Evolutionary conservation across 2,797 vertebrate genomes (phyloP).

Genomic region (Ptychobarbus kaznakovi): DNA sequence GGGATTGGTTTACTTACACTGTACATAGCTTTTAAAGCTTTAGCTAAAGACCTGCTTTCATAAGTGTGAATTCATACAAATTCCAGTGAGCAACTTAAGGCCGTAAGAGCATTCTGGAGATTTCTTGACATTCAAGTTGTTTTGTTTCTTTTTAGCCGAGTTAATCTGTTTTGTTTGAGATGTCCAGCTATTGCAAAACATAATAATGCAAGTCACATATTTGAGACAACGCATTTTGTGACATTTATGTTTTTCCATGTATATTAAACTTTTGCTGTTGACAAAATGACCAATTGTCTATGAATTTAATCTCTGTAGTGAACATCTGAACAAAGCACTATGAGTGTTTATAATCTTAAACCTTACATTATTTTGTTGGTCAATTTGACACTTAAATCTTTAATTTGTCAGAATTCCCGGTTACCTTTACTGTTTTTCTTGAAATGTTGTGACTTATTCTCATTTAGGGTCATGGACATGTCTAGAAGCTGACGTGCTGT

Average conservation of each 20-base stretch:
- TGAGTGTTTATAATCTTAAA: neutral
- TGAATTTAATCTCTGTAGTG: neutral
- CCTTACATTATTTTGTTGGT: neutral
- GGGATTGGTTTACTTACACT: slow-evolving; percentile 3
- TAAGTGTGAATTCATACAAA: neutral
- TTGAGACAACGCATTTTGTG: slow-evolving; percentile 23
- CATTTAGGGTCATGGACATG: neutral
- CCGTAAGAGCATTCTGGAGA: neutral
- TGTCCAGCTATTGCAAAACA: neutral
- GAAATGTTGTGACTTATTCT: neutral
- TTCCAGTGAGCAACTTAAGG: neutral
- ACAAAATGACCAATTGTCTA: neutral
- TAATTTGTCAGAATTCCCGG: neutral
- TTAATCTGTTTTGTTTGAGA: slow-evolving; percentile 5
- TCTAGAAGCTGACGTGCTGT: no score
- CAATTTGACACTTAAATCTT: neutral
- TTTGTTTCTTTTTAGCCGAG: neutral
- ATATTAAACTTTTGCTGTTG: slow-evolving; percentile 51
- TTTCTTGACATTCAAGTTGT: neutral
- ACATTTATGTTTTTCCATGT: slow-evolving; percentile 34
- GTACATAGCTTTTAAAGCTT: slow-evolving; percentile 25
- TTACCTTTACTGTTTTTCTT: neutral
- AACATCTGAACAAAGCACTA: neutral
- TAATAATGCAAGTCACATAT: neutral
- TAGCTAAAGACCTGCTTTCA: neutral